These are phyloP conservation scores for Antennarius maculatus DNA, from an alignment of 2,797 vertebrate genomes.

Conservation along the genomic window DNA sequence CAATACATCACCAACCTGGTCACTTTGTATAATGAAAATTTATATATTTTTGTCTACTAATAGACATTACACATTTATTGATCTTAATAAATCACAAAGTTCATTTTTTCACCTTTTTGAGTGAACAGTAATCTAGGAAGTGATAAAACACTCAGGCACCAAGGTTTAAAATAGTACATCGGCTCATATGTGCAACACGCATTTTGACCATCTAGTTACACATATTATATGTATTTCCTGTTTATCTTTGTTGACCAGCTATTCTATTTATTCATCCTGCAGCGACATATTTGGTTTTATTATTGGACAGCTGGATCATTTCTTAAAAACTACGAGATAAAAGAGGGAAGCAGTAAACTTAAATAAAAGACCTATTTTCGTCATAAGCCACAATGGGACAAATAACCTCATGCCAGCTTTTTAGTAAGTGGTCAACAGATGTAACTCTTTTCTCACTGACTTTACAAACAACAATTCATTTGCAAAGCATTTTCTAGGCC, in stretches of 20 bases:
- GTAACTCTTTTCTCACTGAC: no score
- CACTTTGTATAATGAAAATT: no score
- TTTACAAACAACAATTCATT: no score
- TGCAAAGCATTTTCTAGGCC: no score
- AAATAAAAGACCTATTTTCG: not conserved
- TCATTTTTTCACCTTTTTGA: no score
- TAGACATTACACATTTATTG: no score
- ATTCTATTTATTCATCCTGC: not conserved
- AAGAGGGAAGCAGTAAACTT: slow-evolving; percentile 4
- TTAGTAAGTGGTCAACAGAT: no score
- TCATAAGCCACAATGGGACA: not conserved
- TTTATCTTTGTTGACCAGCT: not conserved
- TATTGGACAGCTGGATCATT: not conserved
- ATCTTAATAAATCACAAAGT: no score
- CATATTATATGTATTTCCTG: not conserved
- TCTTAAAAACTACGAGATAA: not conserved
- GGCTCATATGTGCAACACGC: not conserved
- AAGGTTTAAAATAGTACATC: not conserved
- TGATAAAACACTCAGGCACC: slow-evolving; percentile 14
- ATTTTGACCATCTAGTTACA: slow-evolving; percentile 2
- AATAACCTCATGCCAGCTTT: no score
- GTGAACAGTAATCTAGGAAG: slow-evolving; percentile 33
- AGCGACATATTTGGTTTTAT: not conserved
- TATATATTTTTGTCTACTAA: no score
- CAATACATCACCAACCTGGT: no score